Conservation (phyloP, 2,797 vertebrate genomes). For the Vespertilio murinus region DNA sequence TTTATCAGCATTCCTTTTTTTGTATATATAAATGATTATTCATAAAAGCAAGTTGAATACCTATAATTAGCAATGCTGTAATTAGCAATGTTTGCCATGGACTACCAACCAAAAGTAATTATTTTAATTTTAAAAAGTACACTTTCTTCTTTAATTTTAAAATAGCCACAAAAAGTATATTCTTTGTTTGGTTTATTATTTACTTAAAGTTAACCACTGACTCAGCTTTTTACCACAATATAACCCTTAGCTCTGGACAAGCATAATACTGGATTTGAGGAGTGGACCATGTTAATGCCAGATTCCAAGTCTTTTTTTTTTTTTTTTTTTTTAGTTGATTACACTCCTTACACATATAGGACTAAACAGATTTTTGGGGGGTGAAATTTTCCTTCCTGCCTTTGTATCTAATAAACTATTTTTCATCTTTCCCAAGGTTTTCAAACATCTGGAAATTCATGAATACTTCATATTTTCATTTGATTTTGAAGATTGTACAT, state of each 20-base stretch:
- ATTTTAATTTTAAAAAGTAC: neutral
- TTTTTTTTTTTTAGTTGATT: constrained; percentile 42
- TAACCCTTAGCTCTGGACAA: neutral
- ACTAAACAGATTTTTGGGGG: constrained; percentile 38
- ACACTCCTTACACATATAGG: neutral
- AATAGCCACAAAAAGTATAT: neutral
- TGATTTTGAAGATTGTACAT: constrained; percentile 59
- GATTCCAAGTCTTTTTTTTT: constrained; percentile 39
- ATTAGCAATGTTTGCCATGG: neutral
- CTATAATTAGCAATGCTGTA: neutral
- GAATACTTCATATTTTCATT: constrained; percentile 58
- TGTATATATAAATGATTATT: neutral
- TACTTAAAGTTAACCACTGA: neutral
- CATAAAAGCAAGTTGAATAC: neutral
- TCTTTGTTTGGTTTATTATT: neutral
- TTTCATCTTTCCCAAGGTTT: constrained; percentile 62
- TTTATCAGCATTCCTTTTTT: constrained; percentile 24
- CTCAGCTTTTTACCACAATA: neutral
- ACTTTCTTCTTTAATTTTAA: constrained; percentile 27
- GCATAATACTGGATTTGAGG: neutral
- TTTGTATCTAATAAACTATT: constrained; percentile 59
- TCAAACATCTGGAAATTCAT: constrained; percentile 57
- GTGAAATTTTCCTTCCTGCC: constrained; percentile 40
- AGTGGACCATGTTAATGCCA: neutral
- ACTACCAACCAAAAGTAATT: neutral